Conservation (phyloP, 37 sponge, comb jelly and placozoan genomes). For the Axinella damicornis region DNA sequence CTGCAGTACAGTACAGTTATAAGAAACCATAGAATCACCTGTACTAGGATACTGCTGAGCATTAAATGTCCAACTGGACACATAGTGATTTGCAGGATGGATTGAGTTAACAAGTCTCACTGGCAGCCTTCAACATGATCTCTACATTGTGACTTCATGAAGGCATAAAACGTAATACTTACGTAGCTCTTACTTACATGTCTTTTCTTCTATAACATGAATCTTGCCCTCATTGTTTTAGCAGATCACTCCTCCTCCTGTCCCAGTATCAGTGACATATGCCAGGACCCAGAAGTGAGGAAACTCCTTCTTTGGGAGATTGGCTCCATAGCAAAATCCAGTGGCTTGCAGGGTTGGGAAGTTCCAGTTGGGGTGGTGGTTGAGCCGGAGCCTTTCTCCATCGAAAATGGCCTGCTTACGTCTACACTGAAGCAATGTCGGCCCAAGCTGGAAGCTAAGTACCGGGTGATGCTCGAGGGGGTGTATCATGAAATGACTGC, state of each 20-base stretch:
- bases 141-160: too few relatives aligned
- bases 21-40: too few relatives aligned
- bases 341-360: conserved; percentile 63
- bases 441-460: conserved; percentile 58
- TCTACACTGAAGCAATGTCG: conserved; percentile 45
- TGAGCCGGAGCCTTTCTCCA: conserved; percentile 48
- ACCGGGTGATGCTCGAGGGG: conserved; percentile 23
- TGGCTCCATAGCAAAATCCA: not conserved
- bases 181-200: too few relatives aligned
- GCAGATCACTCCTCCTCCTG: not conserved
- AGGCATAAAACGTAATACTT: too few relatives aligned
- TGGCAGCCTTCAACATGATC: too few relatives aligned
- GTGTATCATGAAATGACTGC: conserved; percentile 4
- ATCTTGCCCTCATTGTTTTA: not conserved
- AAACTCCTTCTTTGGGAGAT: conserved; percentile 34
- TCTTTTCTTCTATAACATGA: too few relatives aligned
- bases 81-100: too few relatives aligned
- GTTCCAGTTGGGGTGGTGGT: conserved; percentile 48
- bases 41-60: too few relatives aligned
- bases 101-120: too few relatives aligned
- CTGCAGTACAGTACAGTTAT: too few relatives aligned
- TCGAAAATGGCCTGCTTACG: conserved; percentile 63
- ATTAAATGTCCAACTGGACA: too few relatives aligned
- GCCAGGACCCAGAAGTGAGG: conserved; percentile 1
- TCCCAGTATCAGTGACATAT: conserved; percentile 12